phyloP scores from a whole-genome alignment of 2,797 vertebrate genomes.

The Melanotaenia nigrans region DNA sequence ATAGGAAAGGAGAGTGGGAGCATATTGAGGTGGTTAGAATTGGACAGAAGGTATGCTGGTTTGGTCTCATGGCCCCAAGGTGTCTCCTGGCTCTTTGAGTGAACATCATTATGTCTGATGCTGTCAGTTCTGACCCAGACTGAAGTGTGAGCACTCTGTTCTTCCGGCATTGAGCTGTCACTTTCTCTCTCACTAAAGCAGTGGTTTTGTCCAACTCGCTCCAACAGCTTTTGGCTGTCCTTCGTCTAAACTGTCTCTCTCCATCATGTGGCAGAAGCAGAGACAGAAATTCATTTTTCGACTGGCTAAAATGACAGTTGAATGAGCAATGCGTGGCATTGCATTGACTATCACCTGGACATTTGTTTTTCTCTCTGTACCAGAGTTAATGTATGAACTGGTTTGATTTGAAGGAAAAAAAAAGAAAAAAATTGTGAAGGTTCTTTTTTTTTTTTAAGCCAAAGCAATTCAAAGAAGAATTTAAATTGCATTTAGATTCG shows the following conservation, averaged over 20 bases:
- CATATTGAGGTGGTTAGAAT: slow-evolving; percentile 19
- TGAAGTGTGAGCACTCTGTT: slow-evolving; percentile 71
- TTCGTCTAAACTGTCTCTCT: slow-evolving; percentile 28
- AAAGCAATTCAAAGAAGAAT: background rate
- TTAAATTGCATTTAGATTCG: background rate
- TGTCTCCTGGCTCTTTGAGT: slow-evolving; percentile 69
- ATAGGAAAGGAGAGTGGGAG: background rate
- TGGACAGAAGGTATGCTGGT: slow-evolving; percentile 46
- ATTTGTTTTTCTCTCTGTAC: no score
- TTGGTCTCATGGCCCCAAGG: slow-evolving; percentile 64
- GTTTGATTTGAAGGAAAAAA: background rate
- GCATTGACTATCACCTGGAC: no score
- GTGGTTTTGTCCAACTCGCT: slow-evolving; percentile 31
- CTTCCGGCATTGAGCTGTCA: slow-evolving; percentile 75
- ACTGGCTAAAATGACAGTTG: slow-evolving; percentile 23
- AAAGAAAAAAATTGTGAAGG: no score
- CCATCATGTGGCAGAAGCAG: slow-evolving; percentile 34
- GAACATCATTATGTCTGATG: slow-evolving; percentile 79
- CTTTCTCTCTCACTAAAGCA: slow-evolving; percentile 63
- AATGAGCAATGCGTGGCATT: background rate
- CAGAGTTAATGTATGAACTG: background rate
- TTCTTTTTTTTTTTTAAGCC: background rate
- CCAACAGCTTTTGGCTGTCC: slow-evolving; percentile 32
- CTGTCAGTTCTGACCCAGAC: slow-evolving; percentile 76
- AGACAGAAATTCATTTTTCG: slow-evolving; percentile 31